phyloP scores from a whole-genome alignment of 2,797 vertebrate genomes.

The Acanthurus leucopareius region DNA sequence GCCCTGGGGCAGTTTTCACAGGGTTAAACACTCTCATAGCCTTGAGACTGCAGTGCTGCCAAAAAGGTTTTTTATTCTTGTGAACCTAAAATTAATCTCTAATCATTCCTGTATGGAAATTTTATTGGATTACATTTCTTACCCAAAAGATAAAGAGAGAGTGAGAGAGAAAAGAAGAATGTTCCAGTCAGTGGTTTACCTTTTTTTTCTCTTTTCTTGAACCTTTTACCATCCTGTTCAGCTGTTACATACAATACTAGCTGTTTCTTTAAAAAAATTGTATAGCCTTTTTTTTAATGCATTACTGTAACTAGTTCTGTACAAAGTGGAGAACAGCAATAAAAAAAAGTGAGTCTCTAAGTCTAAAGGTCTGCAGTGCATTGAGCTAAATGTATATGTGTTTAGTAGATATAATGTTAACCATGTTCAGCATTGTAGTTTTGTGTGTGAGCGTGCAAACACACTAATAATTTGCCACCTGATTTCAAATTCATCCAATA shows the following conservation, averaged over 20 bases:
- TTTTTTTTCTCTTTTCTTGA: not conserved
- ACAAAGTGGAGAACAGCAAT: not conserved
- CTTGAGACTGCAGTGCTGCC: constrained; percentile 12
- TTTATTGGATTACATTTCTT: not conserved
- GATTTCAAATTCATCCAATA: not conserved
- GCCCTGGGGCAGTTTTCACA: constrained; percentile 23
- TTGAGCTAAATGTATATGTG: not conserved
- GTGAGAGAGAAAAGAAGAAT: not conserved
- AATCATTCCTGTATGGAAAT: constrained; percentile 29
- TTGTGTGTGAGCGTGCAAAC: not conserved
- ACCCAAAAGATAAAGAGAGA: not conserved
- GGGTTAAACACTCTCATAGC: constrained; percentile 55
- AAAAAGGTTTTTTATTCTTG: constrained; percentile 14
- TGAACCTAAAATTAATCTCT: constrained; percentile 48
- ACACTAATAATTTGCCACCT: not conserved
- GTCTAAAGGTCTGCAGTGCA: not conserved
- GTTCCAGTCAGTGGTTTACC: not conserved
- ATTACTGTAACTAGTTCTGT: not conserved
- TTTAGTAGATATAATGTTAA: not conserved
- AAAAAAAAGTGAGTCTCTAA: not conserved
- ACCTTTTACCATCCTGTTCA: not conserved
- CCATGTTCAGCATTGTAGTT: not conserved
- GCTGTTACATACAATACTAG: not conserved
- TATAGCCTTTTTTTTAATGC: not conserved
- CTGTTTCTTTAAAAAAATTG: too few relatives aligned